A percentile compares a stretch with the other conserved stretches of the same genome.
These are phyloP conservation scores for Virgularia gustaviana DNA, from an alignment of 92 coral and sea anemone species.

Conservation along the genomic window DNA sequence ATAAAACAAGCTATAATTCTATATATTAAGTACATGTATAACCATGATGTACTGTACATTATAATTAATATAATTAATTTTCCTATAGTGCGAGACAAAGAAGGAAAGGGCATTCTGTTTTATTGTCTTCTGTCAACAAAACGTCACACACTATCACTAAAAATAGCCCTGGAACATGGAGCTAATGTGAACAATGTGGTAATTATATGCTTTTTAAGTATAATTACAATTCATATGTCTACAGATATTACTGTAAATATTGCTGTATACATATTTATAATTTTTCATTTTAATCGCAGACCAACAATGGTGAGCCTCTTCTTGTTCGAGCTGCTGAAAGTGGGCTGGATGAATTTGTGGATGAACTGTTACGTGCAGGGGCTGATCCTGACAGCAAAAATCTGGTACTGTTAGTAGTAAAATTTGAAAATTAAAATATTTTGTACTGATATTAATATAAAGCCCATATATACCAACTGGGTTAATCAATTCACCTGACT, in stretches of 20 bases:
- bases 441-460: too few relatives aligned
- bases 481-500: too few relatives aligned
- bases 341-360: constrained; percentile 70
- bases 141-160: constrained; percentile 79
- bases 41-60: not conserved
- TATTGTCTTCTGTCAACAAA: constrained; percentile 87
- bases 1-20: not conserved
- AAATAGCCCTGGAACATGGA: constrained; percentile 75
- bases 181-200: constrained; percentile 89
- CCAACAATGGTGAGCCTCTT: constrained; percentile 83
- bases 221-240: not conserved
- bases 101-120: constrained; percentile 90
- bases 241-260: not conserved
- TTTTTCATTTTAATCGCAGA: constrained; percentile 56
- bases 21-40: too few relatives aligned
- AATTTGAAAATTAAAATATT: not conserved
- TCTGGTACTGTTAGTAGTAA: constrained; percentile 49
- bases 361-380: constrained; percentile 69
- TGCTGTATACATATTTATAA: not conserved
- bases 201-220: constrained; percentile 2
- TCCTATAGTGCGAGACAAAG: constrained; percentile 71
- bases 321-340: constrained; percentile 71
- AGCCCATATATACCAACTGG: too few relatives aligned
- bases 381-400: constrained; percentile 78
- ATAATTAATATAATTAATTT: not conserved